phyloP scores from a whole-genome alignment of 2,888 invertebrate genomes.

The Danaus chrysippus region DNA sequence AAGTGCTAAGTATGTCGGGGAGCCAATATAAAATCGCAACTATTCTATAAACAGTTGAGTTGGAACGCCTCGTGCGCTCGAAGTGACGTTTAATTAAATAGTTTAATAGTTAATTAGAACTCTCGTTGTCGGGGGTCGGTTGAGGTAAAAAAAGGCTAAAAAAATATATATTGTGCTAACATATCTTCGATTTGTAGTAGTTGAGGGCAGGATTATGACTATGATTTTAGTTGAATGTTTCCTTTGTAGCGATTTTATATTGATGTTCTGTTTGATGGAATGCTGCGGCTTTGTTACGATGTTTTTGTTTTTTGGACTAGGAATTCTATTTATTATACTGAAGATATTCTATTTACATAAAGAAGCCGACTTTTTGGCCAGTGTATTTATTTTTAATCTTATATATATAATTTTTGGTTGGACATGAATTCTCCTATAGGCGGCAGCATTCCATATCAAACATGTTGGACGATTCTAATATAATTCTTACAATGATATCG shows the following conservation, averaged over 20 bases:
- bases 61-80: slow-evolving; percentile 30
- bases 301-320: slow-evolving; percentile 2
- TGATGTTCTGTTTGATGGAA: slow-evolving; percentile 60
- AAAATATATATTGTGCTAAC: slow-evolving; percentile 53
- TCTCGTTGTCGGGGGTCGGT: slow-evolving; percentile 48
- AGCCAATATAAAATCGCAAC: slow-evolving; percentile 30
- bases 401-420: background rate
- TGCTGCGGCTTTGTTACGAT: slow-evolving; percentile 45
- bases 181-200: slow-evolving; percentile 68
- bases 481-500: slow-evolving; percentile 79
- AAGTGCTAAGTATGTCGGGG: slow-evolving; percentile 6
- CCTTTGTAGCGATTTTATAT: slow-evolving; percentile 72
- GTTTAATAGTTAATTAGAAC: slow-evolving; percentile 64
- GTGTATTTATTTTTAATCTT: slow-evolving; percentile 22
- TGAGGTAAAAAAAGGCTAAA: slow-evolving; percentile 33
- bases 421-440: slow-evolving; percentile 17
- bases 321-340: slow-evolving; percentile 7
- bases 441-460: slow-evolving; percentile 61
- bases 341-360: slow-evolving; percentile 28
- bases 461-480: slow-evolving; percentile 75
- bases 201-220: slow-evolving; percentile 51
- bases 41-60: slow-evolving; percentile 15
- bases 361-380: slow-evolving; percentile 28
- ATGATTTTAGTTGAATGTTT: slow-evolving; percentile 74
- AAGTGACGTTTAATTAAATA: slow-evolving; percentile 51